A percentile compares a stretch with the other conserved stretches of the same genome.
These are phyloP conservation scores for Spilarctia lutea DNA, from an alignment of 2,888 invertebrate genomes.

Conservation along the genomic window DNA sequence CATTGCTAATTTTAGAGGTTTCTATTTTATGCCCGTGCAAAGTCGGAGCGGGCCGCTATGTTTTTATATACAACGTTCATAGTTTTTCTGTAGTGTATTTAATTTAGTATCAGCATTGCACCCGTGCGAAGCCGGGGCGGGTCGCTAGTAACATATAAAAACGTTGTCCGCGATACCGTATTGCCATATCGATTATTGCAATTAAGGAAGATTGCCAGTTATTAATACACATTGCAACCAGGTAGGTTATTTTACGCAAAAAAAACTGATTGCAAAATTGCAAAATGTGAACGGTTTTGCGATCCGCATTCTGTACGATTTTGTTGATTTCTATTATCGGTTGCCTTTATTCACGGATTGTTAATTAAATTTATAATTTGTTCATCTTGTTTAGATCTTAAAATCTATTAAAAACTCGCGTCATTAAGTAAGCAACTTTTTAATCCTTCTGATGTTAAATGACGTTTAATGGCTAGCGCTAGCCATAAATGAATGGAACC, in stretches of 20 bases:
- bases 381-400: constrained; percentile 31
- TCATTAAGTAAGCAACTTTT: neutral
- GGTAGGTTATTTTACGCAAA: constrained; percentile 38
- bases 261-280: constrained; percentile 41
- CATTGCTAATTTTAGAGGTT: no score
- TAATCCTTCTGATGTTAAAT: neutral
- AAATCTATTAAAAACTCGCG: neutral
- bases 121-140: no score
- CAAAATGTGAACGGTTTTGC: constrained; percentile 37
- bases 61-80: no score
- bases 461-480: no score
- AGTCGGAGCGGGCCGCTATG: no score
- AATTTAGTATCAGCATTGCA: no score
- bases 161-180: constrained; percentile 51
- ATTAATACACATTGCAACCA: constrained; percentile 55
- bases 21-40: no score
- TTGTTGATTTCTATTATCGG: constrained; percentile 35
- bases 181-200: constrained; percentile 63
- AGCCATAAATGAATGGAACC: no score
- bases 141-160: no score
- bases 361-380: constrained; percentile 45
- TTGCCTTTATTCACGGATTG: constrained; percentile 46
- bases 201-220: constrained; percentile 59
- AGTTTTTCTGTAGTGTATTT: no score
- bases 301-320: constrained; percentile 30